These are phyloP conservation scores for Hyalella azteca DNA, from an alignment of 2,888 invertebrate genomes.

Conservation along the genomic window DNA sequence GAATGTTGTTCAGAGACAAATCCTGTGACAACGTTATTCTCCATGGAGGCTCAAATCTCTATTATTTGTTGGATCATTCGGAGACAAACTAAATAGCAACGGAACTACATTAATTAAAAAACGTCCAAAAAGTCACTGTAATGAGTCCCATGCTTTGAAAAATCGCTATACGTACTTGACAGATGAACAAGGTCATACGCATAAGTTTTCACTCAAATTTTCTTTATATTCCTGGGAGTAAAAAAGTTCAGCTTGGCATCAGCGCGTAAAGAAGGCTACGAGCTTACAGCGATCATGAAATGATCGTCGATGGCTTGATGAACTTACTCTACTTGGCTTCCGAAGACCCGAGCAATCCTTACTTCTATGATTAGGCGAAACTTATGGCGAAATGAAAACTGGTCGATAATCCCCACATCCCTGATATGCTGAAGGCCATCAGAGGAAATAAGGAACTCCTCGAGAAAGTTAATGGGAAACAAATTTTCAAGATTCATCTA, in stretches of 20 bases:
- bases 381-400: not conserved
- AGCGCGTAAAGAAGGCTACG: not conserved
- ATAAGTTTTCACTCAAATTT: too few species aligned
- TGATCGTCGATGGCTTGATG: not conserved
- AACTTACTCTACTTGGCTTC: not conserved
- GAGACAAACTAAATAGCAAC: too few species aligned
- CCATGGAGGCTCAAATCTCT: too few species aligned
- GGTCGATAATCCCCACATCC: not conserved
- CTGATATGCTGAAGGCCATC: not conserved
- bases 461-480: not conserved
- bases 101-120: too few species aligned
- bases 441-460: not conserved
- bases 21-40: too few species aligned
- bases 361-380: not conserved
- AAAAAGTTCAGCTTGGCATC: slow-evolving; percentile 3
- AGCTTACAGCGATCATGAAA: not conserved
- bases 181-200: too few species aligned
- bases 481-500: not conserved
- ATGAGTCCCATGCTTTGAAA: too few species aligned
- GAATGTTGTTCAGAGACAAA: too few species aligned
- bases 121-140: too few species aligned
- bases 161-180: too few species aligned
- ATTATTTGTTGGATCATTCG: too few species aligned
- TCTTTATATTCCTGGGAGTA: too few species aligned
- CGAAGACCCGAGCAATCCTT: not conserved